phyloP scores from a whole-genome alignment of 2,113 vertebrate species.

The Lates calcarifer region DNA sequence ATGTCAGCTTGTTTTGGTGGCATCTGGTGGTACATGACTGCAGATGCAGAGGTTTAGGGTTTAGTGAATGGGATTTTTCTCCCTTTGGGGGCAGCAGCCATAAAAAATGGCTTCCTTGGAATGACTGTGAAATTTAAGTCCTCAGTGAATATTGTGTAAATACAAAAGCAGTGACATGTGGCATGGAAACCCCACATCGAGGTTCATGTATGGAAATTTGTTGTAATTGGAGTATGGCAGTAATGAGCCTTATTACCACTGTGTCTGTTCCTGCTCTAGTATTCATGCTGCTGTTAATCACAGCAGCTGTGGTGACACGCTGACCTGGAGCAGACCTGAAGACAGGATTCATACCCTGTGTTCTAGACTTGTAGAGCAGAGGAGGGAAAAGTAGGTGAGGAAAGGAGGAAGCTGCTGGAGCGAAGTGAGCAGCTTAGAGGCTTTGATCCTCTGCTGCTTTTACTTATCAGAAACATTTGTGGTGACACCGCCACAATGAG shows the following conservation, averaged over 20 bases:
- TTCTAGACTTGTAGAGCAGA: constrained; percentile 1
- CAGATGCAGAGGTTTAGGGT: neutral
- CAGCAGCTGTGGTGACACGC: neutral
- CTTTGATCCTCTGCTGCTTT: constrained; percentile 47
- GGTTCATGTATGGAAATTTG: neutral
- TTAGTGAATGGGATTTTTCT: neutral
- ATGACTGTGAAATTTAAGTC: neutral
- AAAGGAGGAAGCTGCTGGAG: constrained; percentile 16
- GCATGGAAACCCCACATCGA: neutral
- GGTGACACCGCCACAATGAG: constrained; percentile 35
- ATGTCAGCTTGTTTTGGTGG: too few relatives aligned
- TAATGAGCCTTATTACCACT: neutral
- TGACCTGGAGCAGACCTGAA: constrained; percentile 23
- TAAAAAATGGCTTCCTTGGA: neutral
- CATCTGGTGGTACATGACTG: neutral
- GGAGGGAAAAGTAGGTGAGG: neutral
- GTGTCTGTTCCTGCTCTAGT: neutral
- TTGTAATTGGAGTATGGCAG: neutral
- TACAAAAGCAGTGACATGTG: neutral
- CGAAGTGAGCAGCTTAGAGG: constrained; percentile 35
- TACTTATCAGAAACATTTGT: constrained; percentile 50
- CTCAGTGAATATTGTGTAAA: neutral
- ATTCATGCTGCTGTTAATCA: too few relatives aligned
- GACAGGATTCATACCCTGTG: neutral
- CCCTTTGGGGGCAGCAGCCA: neutral